Evolutionary conservation across 2,888 invertebrate genomes (phyloP).

Genomic region (Athalia circularis): DNA sequence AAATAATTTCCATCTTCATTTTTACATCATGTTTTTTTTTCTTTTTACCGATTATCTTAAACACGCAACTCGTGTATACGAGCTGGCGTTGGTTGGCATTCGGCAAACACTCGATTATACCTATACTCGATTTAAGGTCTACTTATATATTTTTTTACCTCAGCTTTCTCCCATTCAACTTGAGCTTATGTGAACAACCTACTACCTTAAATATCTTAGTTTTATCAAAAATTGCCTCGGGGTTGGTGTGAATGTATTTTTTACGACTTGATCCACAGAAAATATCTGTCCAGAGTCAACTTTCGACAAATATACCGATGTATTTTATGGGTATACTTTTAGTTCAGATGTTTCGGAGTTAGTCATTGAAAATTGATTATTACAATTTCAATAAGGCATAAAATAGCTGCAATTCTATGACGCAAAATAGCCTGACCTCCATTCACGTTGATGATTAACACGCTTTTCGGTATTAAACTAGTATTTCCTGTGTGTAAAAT

Average conservation of each 20-base stretch:
- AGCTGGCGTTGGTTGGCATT: not conserved
- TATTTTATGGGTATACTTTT: not conserved
- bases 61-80: no score
- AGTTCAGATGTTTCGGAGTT: not conserved
- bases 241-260: slow-evolving; percentile 28
- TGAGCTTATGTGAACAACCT: slow-evolving; percentile 18
- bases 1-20: not conserved
- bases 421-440: not conserved
- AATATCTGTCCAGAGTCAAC: not conserved
- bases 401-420: no score
- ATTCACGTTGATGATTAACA: slow-evolving; percentile 14
- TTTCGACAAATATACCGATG: no score
- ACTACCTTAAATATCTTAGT: slow-evolving; percentile 31
- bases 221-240: not conserved
- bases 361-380: not conserved
- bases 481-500: not conserved
- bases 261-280: not conserved
- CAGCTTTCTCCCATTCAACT: slow-evolving; percentile 27
- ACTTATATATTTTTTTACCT: no score
- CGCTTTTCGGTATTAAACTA: not conserved
- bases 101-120: not conserved
- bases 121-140: not conserved
- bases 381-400: not conserved
- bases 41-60: not conserved
- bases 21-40: not conserved